phyloP scores from a whole-genome alignment of 2,888 invertebrate species.

The Petrolisthes cinctipes region DNA sequence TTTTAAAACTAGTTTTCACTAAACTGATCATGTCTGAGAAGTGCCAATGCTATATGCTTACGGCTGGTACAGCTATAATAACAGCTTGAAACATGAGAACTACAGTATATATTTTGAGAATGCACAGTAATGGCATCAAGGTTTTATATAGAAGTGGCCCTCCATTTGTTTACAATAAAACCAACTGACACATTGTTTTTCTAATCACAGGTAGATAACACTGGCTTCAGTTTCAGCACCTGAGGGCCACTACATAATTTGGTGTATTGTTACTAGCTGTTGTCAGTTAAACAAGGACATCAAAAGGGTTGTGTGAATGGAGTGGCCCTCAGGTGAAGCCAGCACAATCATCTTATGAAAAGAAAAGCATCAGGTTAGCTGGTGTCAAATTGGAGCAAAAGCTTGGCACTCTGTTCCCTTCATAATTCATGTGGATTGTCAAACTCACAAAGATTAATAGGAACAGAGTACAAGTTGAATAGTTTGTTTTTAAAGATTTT shows the following conservation, averaged over 20 bases:
- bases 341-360: background rate
- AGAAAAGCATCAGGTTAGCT: background rate
- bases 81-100: constrained; percentile 3
- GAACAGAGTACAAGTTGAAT: constrained; percentile 32
- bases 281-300: no score
- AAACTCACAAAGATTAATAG: constrained; percentile 29
- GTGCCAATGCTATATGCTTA: constrained; percentile 46
- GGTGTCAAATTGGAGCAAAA: background rate
- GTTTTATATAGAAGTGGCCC: no score
- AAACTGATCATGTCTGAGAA: constrained; percentile 1
- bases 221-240: no score
- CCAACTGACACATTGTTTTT: no score
- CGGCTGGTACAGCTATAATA: constrained; percentile 19
- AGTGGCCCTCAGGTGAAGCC: no score
- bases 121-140: background rate
- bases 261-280: no score
- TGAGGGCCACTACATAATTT: no score
- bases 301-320: no score
- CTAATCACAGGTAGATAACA: no score
- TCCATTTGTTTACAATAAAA: no score
- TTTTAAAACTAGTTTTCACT: background rate
- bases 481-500: constrained; percentile 52
- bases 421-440: constrained; percentile 18
- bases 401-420: background rate
- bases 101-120: constrained; percentile 5